These are phyloP conservation scores for Athrips mouffetella DNA, from an alignment of 2,888 invertebrate species.

Conservation along the genomic window DNA sequence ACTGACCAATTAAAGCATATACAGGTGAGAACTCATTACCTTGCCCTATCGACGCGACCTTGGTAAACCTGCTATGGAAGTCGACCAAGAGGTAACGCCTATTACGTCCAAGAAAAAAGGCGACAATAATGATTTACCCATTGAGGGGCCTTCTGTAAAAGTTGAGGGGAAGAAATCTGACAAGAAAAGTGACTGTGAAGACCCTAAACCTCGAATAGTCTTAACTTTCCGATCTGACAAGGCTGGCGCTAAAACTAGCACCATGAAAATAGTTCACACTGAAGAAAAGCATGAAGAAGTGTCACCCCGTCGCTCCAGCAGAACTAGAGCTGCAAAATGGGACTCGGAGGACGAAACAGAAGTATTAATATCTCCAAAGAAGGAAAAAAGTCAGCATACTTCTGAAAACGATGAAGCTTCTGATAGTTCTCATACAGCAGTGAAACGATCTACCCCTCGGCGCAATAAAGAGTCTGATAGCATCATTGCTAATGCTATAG, in stretches of 20 bases:
- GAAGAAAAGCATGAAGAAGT: constrained; percentile 65
- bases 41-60: not conserved
- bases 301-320: constrained; percentile 54
- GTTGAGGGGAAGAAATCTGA: constrained; percentile 47
- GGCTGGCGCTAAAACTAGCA: constrained; percentile 70
- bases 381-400: constrained; percentile 38
- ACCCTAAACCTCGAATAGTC: constrained; percentile 79
- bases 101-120: constrained; percentile 50
- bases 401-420: constrained; percentile 63
- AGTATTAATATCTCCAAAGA: constrained; percentile 42
- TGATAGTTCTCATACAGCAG: constrained; percentile 53
- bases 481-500: constrained; percentile 83
- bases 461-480: constrained; percentile 81
- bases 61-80: constrained; percentile 42
- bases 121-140: constrained; percentile 41
- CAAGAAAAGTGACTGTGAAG: constrained; percentile 49
- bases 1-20: too few species aligned
- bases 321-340: constrained; percentile 53
- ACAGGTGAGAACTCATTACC: not conserved
- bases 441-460: constrained; percentile 81
- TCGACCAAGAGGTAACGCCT: constrained; percentile 44
- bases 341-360: constrained; percentile 61
- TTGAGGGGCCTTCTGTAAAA: constrained; percentile 46
- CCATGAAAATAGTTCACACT: constrained; percentile 72
- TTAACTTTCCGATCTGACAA: constrained; percentile 81